Conservation (phyloP, 2,113 vertebrate species). For the Labeo rohita region DNA sequence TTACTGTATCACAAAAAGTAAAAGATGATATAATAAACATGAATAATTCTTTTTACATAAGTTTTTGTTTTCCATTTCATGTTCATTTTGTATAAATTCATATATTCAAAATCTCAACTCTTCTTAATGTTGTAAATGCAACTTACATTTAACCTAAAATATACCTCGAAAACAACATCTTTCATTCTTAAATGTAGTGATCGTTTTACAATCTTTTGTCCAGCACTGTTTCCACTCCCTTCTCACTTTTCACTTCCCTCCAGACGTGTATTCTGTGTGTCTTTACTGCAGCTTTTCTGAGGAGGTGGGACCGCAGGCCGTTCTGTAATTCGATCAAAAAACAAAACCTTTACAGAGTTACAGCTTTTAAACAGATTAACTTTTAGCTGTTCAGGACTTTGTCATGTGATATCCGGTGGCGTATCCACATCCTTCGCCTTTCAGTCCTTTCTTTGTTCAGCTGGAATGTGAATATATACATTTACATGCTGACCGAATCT, state of each 20-base stretch:
- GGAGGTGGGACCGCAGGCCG: background rate
- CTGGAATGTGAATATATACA: background rate
- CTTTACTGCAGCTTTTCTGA: background rate
- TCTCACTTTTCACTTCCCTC: slow-evolving; percentile 6
- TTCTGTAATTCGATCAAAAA: background rate
- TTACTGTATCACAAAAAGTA: background rate
- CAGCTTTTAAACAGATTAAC: background rate
- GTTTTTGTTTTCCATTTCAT: background rate
- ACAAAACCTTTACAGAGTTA: background rate
- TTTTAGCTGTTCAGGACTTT: background rate
- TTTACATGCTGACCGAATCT: background rate
- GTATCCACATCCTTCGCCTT: background rate
- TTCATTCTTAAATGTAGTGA: background rate
- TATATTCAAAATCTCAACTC: background rate
- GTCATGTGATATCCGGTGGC: background rate
- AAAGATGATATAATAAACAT: background rate
- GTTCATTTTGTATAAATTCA: background rate
- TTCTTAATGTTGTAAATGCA: background rate
- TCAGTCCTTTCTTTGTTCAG: background rate
- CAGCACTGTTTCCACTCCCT: background rate
- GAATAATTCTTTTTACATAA: background rate
- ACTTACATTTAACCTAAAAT: background rate
- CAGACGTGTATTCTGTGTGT: background rate
- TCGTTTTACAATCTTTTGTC: background rate
- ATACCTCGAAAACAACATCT: background rate